Base-by-base conservation (phyloP, 2,797 vertebrate species). In the Brotula barbata region DNA sequence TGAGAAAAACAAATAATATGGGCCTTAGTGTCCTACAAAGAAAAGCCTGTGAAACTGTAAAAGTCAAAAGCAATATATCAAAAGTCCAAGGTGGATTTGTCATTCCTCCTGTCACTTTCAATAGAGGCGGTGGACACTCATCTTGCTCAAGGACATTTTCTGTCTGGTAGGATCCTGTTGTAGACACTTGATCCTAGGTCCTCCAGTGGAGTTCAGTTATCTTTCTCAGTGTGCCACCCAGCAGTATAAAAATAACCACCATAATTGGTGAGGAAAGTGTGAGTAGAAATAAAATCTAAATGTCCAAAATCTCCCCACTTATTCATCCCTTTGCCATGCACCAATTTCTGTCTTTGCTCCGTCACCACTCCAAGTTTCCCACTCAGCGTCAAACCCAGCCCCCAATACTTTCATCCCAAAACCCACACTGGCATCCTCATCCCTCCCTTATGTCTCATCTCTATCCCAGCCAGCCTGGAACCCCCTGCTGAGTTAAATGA, bases 401-500 rank as follows among this genome's bases (percentile, higher is more conserved):
- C 8, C 12, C 22, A 19, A 10, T 2, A 28, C 39, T 57, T 54
- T 46, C 42, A 47, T 48, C 73, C 64, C 42, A 55, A 67, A 79
- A 59, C 58, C 80, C 2, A 77, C 61, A 60, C 34, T 60, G 74
- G 57, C 73, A 68, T 83, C 74, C 66, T 82, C 57, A 64, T 85
- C 67, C 66, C 77, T 67, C 70, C 73, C 78, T 81, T 78, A 80
- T 87, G 75, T 83, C 83, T 87, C 83, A 88, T 84, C 68, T 77
- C 61, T 76, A 78, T 61, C 80, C 68, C 73, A 83, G 80, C 69
- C 78, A 74, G 79, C 79, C 78, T 77, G 64, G 73, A 68, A 72
- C 70, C 77, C 78, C 85, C 78, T 53, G 81, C 87, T 72, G 87
- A 85, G 88, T 85, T 85, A 90, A 90, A 90, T 90, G 90, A 88